phyloP scores from a whole-genome alignment of 1,140 invertebrate genomes.

The Drosophila ambigua region DNA sequence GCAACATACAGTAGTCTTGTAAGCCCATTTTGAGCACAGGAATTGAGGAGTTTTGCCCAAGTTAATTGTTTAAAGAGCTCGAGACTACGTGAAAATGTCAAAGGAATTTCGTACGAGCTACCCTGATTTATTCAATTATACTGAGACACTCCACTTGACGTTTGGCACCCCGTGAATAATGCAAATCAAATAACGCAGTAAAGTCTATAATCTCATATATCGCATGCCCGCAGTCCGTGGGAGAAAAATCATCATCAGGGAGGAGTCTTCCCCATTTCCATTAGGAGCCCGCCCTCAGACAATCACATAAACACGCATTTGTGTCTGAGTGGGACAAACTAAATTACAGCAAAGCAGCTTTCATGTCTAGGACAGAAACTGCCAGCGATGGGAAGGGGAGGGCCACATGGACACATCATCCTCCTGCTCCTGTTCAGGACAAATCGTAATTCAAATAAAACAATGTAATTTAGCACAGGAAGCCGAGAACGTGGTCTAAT shows the following conservation, averaged over 20 bases:
- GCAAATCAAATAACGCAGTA: constrained; percentile 37
- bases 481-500: constrained; percentile 42
- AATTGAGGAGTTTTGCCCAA: constrained; percentile 54
- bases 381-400: background rate
- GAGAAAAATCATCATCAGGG: constrained; percentile 3
- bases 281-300: constrained; percentile 25
- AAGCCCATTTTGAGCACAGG: constrained; percentile 44
- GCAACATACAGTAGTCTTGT: constrained; percentile 3
- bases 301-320: constrained; percentile 76
- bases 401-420: background rate
- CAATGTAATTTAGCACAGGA: constrained; percentile 68
- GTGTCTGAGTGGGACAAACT: constrained; percentile 64
- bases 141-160: constrained; percentile 31
- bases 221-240: constrained; percentile 7
- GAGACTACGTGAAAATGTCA: constrained; percentile 39
- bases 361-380: constrained; percentile 55
- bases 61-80: constrained; percentile 71
- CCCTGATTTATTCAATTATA: constrained; percentile 61
- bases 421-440: constrained; percentile 25
- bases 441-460: constrained; percentile 79
- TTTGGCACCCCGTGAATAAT: constrained; percentile 49
- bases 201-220: constrained; percentile 41
- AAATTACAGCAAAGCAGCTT: constrained; percentile 77
- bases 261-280: constrained; percentile 9
- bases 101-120: constrained; percentile 13